Evolutionary conservation across 1,140 invertebrate genomes (phyloP), one percentile per base, ranked within the genome.

Genomic region (Drosophila saltans): DNA sequence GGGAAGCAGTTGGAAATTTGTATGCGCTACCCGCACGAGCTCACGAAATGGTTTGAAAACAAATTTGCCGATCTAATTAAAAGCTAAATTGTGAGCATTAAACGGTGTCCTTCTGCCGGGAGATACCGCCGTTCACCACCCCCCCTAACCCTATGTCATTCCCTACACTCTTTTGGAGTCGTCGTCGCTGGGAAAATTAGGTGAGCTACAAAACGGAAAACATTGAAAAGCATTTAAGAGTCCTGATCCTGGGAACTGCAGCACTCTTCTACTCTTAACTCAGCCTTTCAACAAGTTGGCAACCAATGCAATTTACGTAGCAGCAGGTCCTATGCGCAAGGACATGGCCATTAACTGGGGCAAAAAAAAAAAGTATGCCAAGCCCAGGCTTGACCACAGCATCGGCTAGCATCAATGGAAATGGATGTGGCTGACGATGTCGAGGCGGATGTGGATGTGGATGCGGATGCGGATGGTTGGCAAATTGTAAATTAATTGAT

Each of bases 401-500:
- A 74, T 16, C 43, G 70, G 63, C 71, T 52, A 59, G 80, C 66
- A 70, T 73, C 78, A 77, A 52, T 61, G 41, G 56, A 75, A 62
- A 67, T 52, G 66, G 64, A 63, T 43, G 55, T 30, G 56, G 48
- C 36, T 58, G 72, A 26, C 55, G 41, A 28, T 39, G 55, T 45
- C 43, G 56, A 64, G 60, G 45, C 58, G 56, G 36, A 59, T 58
- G 36, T 40, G 26, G 57, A 43, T 28, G 61, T 40, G 63, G 65
- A 65, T 84, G 80, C 63, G 73, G 70, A 80, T 79, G 79, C 69
- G 82, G 57, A 82, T 75, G 74, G 83, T 67, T 78, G 78, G 84
- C 82, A 86, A 86, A 88, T 86, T 80, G 82, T 86, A 86, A 86
- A 86, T 86, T 86, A 86, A 86, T 86, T 85, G 82, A 85, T 86